phyloP scores from a whole-genome alignment of 2,888 invertebrate species.

The Operophtera brumata region DNA sequence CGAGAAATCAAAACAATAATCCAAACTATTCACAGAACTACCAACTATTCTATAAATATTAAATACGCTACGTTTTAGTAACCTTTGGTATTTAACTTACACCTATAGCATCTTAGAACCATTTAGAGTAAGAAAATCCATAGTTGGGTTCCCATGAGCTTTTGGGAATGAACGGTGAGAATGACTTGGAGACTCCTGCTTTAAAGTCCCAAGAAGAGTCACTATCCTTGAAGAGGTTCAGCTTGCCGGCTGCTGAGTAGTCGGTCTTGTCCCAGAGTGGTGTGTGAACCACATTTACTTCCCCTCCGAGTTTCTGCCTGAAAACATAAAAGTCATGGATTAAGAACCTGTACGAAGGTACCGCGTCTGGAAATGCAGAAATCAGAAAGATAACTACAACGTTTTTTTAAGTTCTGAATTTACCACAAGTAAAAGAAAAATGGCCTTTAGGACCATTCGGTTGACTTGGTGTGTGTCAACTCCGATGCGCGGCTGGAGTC shows the following conservation, averaged over 20 bases:
- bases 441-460: too few species aligned
- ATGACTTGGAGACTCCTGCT: slow-evolving; percentile 45
- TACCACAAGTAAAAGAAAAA: too few species aligned
- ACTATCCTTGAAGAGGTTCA: slow-evolving; percentile 43
- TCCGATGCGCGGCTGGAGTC: background rate
- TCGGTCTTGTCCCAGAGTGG: slow-evolving; percentile 45
- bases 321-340: background rate
- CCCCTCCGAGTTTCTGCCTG: slow-evolving; percentile 47
- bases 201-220: slow-evolving; percentile 46
- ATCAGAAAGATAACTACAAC: too few species aligned
- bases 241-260: slow-evolving; percentile 46
- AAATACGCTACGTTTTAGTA: too few species aligned
- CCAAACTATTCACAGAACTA: too few species aligned
- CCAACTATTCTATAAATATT: too few species aligned
- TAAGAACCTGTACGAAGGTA: background rate
- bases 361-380: too few species aligned
- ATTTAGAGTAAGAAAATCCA: slow-evolving; percentile 42
- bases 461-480: too few species aligned
- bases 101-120: slow-evolving; percentile 33
- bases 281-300: slow-evolving; percentile 41
- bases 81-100: too few species aligned
- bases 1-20: too few species aligned
- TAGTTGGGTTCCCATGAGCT: slow-evolving; percentile 43
- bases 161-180: slow-evolving; percentile 41
- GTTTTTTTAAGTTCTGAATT: too few species aligned